A percentile compares a stretch with the other conserved stretches of the same genome.
Conservation (phyloP, 1,140 invertebrate species). For the Bombus waltoni region DNA sequence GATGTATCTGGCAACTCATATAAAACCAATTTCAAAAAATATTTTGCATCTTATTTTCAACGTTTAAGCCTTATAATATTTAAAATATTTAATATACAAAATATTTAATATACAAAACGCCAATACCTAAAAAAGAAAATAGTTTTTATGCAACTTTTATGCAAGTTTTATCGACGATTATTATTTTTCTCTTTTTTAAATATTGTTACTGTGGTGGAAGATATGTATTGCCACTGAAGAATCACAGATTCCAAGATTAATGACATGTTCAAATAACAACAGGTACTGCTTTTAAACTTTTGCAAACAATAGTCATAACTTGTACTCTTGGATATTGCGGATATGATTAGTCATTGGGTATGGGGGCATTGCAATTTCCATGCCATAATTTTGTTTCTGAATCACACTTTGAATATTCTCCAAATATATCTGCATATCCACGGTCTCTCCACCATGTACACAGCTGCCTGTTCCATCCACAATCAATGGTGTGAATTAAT, state of each 20-base stretch:
- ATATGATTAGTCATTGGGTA: constrained; percentile 83
- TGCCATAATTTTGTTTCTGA: constrained; percentile 90
- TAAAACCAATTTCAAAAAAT: neutral
- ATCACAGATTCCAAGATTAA: constrained; percentile 40
- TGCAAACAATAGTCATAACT: neutral
- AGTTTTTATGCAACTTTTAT: neutral
- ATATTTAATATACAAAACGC: constrained; percentile 13
- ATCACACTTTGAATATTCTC: constrained; percentile 89
- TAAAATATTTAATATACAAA: constrained; percentile 24
- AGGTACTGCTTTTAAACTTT: constrained; percentile 15
- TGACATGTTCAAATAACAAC: constrained; percentile 21
- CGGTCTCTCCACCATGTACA: constrained; percentile 93
- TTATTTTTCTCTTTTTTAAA: neutral
- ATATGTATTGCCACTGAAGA: constrained; percentile 16
- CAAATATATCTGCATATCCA: constrained; percentile 90
- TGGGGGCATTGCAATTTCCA: constrained; percentile 92
- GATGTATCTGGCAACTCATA: neutral
- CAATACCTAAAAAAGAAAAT: neutral
- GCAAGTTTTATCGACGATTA: neutral
- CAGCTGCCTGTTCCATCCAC: constrained; percentile 92
- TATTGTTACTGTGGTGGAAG: constrained; percentile 23
- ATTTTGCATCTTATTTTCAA: neutral
- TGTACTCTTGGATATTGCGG: neutral
- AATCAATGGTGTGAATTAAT: constrained; percentile 90
- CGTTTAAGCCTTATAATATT: neutral